These are phyloP conservation scores for Casuarius casuarius DNA, from an alignment of 2,113 vertebrate species.

Conservation along the genomic window DNA sequence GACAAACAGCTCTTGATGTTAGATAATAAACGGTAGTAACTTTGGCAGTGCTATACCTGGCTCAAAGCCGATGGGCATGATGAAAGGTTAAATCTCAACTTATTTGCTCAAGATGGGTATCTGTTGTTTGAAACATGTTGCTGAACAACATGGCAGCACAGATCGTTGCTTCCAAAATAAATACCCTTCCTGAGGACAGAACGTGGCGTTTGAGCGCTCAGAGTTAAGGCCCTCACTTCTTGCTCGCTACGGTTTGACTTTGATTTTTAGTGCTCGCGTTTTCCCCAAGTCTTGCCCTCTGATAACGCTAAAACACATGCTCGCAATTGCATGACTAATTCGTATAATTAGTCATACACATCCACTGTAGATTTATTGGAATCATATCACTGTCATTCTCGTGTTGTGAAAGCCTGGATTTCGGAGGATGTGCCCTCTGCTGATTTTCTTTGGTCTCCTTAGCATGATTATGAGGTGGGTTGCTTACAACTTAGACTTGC, in stretches of 20 bases:
- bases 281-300: constrained; percentile 12
- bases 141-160: constrained; percentile 32
- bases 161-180: not conserved
- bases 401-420: not conserved
- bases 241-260: not conserved
- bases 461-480: not conserved
- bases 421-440: not conserved
- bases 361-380: constrained; percentile 8
- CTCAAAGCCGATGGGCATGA: not conserved
- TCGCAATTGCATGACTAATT: constrained; percentile 47
- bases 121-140: not conserved
- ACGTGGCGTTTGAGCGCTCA: not conserved
- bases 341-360: constrained; percentile 29
- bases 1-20: constrained; percentile 12
- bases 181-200: not conserved
- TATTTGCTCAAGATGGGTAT: constrained; percentile 52
- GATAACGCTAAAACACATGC: constrained; percentile 21
- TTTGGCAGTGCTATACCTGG: not conserved
- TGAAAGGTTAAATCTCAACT: constrained; percentile 27
- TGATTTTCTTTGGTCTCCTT: not conserved
- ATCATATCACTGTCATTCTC: not conserved
- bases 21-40: constrained; percentile 22
- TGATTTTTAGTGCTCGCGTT: not conserved
- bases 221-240: not conserved
- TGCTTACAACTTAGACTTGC: not conserved